Evolutionary conservation across 1,140 invertebrate genomes (phyloP), one percentile per base, ranked within the genome.

Genomic region (Cyclina sinensis): DNA sequence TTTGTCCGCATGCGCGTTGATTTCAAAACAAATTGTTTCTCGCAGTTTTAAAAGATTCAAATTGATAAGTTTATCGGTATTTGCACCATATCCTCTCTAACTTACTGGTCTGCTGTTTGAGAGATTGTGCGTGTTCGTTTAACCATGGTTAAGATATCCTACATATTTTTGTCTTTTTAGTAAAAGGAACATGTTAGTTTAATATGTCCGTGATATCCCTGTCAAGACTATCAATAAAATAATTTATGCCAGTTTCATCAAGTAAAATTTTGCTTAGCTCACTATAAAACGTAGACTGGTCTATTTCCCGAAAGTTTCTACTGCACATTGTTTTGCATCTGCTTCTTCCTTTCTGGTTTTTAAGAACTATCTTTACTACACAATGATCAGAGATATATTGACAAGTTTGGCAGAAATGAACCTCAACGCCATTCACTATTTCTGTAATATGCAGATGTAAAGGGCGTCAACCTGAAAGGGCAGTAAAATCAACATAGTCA

Each of bases 81-180:
- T 30, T 70, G 5, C 43, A 14, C 43, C 43, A 43, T 14, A 43
- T 7, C 4, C 43, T 7, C 14, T 43, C 43, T 32, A 11, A 35
- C 32, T 70, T 70, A 4, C 68, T 11, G 9, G 21, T 3, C 30
- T n/a, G 3, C 3, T 46, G 51, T 54, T 80, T 80, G 1, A 51
- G 21, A 18, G 7, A 0, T 12, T 11, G n/a, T 11, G 54, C 24
- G 24, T 54, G 30, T 9, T 80, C 76, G 35, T 51, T 80, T 1
- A 80, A 27, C 76, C 76, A 80, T 30, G 46, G 76, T 39, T 80
- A 54, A 30, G 76, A 48, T 27, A n/a, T 43, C 16, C 18, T 46
- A 32, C 9, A 7, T 32, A n/a, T 37, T 24, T 32, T 4, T 35
- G 2, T 39, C 62, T 21, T 35, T 65, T 39, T 1, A 18, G 5